Evolutionary conservation across 2,888 invertebrate species (phyloP), one percentile per base, ranked within the genome.

Genomic region (Cryptocheilus praepositus): DNA sequence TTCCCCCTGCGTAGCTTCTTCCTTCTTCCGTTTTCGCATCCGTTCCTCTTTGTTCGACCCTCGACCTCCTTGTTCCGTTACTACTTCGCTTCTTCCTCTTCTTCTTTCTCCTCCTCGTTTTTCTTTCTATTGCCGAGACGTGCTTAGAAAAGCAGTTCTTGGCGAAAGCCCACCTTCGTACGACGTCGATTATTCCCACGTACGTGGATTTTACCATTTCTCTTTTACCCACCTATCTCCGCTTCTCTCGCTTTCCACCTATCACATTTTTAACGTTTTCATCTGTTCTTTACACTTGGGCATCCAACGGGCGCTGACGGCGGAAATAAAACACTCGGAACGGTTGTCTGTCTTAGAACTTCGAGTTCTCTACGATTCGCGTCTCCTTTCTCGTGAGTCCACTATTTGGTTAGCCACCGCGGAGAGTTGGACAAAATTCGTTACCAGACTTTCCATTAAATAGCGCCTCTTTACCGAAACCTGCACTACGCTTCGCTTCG

Each of bases 51-150:
- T 28, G 25, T 53, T 52, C 52, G 21, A 15, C 22, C 22, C 13
- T 52, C 54, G 25, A 11, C 44, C 49, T 49, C 22, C 25, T 45
- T 61, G 51, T 22, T 18, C 43, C 52, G 45, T 36, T 51, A 44
- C 43, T 53, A 11, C 58, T 61, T 49, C 63, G 36, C 56, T 25
- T 43, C 65, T 51, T 52, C 56, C 53, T 53, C 28, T 28, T 46
- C 28, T 56, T 25, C 59, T 54, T 25, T 36, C 22, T 25, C 53
- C 49, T 53, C 45, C 46, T 49, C 53, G 44, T 46, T 59, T 44
- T 51, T 36, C 36, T 52, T 43, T 19, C 66, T 70, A 76, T 67
- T 55, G 55, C 65, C 59, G 49, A 76, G 76, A 75, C 75, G 76
- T 75, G 75, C 70, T 64, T 67, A 64, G 75, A 65, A 69, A 76